Conservation (phyloP, 1,140 invertebrate genomes). For the Samia ricini region DNA sequence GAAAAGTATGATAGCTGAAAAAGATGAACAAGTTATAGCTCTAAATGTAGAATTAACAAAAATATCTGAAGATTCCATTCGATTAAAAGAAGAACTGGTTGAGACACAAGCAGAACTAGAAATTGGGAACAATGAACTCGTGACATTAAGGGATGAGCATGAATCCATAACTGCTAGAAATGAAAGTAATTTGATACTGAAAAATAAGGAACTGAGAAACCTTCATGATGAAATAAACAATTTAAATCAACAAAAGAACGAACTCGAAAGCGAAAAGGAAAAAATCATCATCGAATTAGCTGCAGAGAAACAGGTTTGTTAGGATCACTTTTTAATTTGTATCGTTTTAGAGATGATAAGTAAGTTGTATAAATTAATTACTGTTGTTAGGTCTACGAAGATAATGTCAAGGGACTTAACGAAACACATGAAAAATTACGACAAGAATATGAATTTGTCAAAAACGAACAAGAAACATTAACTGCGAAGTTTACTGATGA, state of each 20-base stretch:
- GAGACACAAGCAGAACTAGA: slow-evolving; percentile 50
- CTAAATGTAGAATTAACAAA: slow-evolving; percentile 46
- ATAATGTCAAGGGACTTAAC: slow-evolving; percentile 37
- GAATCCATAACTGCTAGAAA: slow-evolving; percentile 32
- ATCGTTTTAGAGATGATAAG: slow-evolving; percentile 16
- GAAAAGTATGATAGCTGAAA: slow-evolving; percentile 38
- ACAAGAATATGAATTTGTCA: slow-evolving; percentile 25
- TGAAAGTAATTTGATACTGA: slow-evolving; percentile 39
- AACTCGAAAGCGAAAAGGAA: slow-evolving; percentile 36
- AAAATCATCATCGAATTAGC: slow-evolving; percentile 26
- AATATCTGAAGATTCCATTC: slow-evolving; percentile 31
- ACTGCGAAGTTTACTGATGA: slow-evolving; percentile 46
- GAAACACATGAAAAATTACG: slow-evolving; percentile 33
- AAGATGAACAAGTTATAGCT: slow-evolving; percentile 43
- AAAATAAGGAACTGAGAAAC: slow-evolving; percentile 43
- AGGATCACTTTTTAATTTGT: slow-evolving; percentile 14
- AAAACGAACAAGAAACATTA: slow-evolving; percentile 41
- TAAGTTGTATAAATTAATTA: slow-evolving; percentile 16
- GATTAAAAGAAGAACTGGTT: slow-evolving; percentile 40
- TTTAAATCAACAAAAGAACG: slow-evolving; percentile 32
- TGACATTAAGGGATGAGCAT: slow-evolving; percentile 45
- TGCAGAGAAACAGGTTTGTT: slow-evolving; percentile 58
- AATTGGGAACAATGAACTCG: slow-evolving; percentile 48
- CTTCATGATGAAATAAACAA: slow-evolving; percentile 38
- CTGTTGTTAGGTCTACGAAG: slow-evolving; percentile 51